Percentiles rank a stretch among this genome's conserved stretches.
phyloP scores from a whole-genome alignment of 2,797 vertebrate species.

The Periophthalmus magnuspinnatus region DNA sequence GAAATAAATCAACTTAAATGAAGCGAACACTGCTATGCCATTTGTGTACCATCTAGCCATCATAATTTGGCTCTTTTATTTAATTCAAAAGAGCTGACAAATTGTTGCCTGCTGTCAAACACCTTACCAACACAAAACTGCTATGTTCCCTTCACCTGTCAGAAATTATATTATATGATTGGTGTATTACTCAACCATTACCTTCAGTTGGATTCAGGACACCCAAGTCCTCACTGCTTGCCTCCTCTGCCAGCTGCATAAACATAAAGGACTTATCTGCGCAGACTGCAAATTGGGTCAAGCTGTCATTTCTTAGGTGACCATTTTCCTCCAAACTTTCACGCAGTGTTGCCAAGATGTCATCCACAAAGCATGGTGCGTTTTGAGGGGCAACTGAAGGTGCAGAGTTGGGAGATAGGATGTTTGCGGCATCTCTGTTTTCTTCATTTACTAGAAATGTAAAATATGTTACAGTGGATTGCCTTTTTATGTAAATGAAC shows the following conservation, averaged over 20 bases:
- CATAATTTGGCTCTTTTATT: no score
- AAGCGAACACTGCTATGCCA: neutral
- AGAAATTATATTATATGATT: neutral
- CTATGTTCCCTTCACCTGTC: no score
- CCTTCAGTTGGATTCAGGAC: slow-evolving; percentile 61
- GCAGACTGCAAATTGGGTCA: slow-evolving; percentile 68
- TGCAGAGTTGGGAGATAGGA: neutral
- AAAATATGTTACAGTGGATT: neutral
- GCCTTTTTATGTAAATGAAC: neutral
- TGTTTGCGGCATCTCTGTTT: slow-evolving; percentile 3
- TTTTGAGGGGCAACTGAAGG: slow-evolving; percentile 3
- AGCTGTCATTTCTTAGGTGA: slow-evolving; percentile 30
- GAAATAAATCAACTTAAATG: neutral
- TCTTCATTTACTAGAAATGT: slow-evolving; percentile 4
- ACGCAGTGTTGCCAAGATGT: slow-evolving; percentile 50
- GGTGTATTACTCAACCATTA: slow-evolving; percentile 11
- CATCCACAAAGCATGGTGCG: slow-evolving; percentile 44
- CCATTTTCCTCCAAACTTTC: slow-evolving; percentile 26
- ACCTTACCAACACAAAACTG: no score
- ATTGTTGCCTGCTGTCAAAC: neutral
- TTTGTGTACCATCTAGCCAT: no score
- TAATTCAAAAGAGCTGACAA: neutral
- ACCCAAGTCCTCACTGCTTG: slow-evolving; percentile 20
- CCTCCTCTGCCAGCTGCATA: slow-evolving; percentile 26
- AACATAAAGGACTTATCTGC: slow-evolving; percentile 25